A percentile compares a stretch with the other conserved stretches of the same genome.
Conservation (phyloP, 2,113 vertebrate genomes). For the Mobula hypostoma region DNA sequence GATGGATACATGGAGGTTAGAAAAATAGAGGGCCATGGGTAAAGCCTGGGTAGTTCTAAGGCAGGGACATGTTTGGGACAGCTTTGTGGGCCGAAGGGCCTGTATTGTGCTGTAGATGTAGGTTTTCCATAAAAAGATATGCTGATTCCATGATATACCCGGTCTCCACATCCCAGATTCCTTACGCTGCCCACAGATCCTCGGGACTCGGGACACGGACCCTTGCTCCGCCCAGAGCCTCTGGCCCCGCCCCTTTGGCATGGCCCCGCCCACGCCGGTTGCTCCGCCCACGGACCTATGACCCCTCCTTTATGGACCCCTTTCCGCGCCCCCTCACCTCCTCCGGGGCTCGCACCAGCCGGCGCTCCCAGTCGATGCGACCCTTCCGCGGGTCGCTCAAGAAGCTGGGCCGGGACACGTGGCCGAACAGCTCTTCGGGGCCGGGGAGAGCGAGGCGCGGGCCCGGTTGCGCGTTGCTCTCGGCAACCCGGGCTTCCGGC, state of each 20-base stretch:
- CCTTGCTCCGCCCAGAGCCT: background rate
- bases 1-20: no score
- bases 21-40: no score
- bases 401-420: constrained; percentile 79
- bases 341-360: constrained; percentile 76
- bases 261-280: background rate
- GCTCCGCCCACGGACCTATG: no score
- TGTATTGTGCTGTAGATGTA: no score
- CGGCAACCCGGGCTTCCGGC: background rate
- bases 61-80: no score
- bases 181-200: background rate
- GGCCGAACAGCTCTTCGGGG: constrained; percentile 79
- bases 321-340: constrained; percentile 60
- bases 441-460: constrained; percentile 57
- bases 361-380: constrained; percentile 86
- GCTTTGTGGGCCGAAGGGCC: no score
- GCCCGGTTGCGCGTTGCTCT: constrained; percentile 19
- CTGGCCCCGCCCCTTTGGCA: background rate
- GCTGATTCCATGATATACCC: no score
- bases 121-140: no score
- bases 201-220: no score
- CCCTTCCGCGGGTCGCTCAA: constrained; percentile 84
- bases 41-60: no score
- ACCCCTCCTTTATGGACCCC: no score
- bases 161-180: no score